These are phyloP conservation scores for Pseudomyrmex cubaensis DNA, from an alignment of 1,140 invertebrate genomes.

Conservation along the genomic window DNA sequence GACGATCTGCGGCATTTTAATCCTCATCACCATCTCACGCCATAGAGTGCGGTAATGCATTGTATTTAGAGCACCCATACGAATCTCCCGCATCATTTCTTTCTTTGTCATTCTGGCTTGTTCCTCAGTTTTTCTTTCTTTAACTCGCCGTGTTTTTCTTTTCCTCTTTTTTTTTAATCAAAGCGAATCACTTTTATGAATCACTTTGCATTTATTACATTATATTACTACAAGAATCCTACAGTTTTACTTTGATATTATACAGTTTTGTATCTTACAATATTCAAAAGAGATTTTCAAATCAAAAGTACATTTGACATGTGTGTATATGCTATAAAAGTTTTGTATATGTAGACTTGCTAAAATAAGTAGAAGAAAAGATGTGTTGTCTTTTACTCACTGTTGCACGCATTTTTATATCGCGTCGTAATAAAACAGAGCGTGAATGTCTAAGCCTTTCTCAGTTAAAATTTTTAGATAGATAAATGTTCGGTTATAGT, in stretches of 20 bases:
- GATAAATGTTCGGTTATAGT: slow-evolving; percentile 31
- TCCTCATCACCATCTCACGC: slow-evolving; percentile 74
- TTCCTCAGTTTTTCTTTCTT: not conserved
- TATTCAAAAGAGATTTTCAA: too few species aligned
- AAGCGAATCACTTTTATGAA: too few species aligned
- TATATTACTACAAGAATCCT: too few species aligned
- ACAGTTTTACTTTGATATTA: too few species aligned
- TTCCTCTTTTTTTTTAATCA: not conserved
- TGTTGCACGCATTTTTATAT: slow-evolving; percentile 20
- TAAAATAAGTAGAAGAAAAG: not conserved
- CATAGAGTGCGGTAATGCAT: slow-evolving; percentile 65
- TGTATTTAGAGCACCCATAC: slow-evolving; percentile 67
- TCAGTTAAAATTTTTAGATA: not conserved
- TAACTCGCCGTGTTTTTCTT: not conserved
- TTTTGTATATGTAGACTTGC: not conserved
- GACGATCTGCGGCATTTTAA: slow-evolving; percentile 74
- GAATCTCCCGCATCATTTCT: slow-evolving; percentile 73
- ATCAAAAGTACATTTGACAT: too few species aligned
- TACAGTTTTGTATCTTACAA: too few species aligned
- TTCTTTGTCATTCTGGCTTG: slow-evolving; percentile 51
- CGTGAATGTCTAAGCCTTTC: too few species aligned
- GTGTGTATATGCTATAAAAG: too few species aligned
- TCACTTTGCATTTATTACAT: too few species aligned
- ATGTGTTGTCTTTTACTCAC: not conserved
- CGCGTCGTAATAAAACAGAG: not conserved